These are phyloP conservation scores for Myathropa florea DNA, from an alignment of 2,888 invertebrate species.

Conservation along the genomic window DNA sequence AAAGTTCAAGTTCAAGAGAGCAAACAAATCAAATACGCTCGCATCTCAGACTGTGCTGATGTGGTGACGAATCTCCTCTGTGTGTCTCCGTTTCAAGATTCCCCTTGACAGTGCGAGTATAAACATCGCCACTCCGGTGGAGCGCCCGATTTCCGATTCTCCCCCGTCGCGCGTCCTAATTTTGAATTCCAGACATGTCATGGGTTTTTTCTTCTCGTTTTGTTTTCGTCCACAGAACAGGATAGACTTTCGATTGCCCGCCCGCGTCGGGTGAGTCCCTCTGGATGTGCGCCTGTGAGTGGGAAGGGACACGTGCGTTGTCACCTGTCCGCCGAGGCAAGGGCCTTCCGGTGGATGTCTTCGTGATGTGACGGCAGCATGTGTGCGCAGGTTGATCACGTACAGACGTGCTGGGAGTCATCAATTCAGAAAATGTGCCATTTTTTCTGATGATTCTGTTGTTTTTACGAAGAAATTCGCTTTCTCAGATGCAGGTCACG, in stretches of 20 bases:
- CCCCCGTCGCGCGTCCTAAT: conserved; percentile 5
- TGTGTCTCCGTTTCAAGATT: conserved; percentile 29
- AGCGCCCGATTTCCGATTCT: background rate
- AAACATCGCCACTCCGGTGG: background rate
- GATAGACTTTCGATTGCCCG: conserved; percentile 40
- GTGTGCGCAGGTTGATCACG: background rate
- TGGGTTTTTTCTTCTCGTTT: conserved; percentile 1
- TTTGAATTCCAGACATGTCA: background rate
- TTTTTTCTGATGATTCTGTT: background rate
- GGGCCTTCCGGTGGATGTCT: conserved; percentile 32
- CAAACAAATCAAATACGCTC: background rate
- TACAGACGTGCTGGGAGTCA: conserved; percentile 14
- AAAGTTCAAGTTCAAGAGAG: conserved; percentile 56
- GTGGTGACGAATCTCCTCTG: conserved; percentile 26
- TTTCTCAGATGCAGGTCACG: conserved; percentile 41
- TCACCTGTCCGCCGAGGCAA: conserved; percentile 6
- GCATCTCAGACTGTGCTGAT: background rate
- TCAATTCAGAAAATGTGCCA: conserved; percentile 14
- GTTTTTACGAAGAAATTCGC: conserved; percentile 25
- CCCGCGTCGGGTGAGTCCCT: background rate
- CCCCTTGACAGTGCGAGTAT: conserved; percentile 3
- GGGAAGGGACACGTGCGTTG: conserved; percentile 22
- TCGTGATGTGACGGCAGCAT: background rate
- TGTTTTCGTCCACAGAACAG: conserved; percentile 1
- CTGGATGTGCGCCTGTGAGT: too few species aligned